A percentile compares a stretch with the other conserved stretches of the same genome.
phyloP scores from a whole-genome alignment of 1,140 invertebrate genomes.

The Battus philenor region DNA sequence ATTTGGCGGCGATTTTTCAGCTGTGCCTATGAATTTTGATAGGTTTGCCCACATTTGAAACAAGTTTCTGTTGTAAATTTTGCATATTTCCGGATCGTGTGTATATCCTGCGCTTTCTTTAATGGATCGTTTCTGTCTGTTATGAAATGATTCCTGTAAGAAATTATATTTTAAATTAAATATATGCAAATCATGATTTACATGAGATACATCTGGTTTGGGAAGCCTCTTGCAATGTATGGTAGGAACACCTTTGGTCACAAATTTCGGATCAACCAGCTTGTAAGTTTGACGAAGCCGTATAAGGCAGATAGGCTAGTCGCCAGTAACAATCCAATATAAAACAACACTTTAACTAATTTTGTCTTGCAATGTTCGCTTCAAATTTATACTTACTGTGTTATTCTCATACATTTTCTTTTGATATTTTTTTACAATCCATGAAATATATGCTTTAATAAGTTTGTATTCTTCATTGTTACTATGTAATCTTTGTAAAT shows the following conservation, averaged over 20 bases:
- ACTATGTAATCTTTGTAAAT: neutral
- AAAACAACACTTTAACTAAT: too few species aligned
- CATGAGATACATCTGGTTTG: too few species aligned
- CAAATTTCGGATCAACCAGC: too few species aligned
- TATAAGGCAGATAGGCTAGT: too few species aligned
- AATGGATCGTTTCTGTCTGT: constrained; percentile 1
- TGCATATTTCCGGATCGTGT: constrained; percentile 3
- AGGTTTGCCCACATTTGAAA: neutral
- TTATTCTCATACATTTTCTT: neutral
- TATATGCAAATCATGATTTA: too few species aligned
- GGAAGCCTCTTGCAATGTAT: too few species aligned
- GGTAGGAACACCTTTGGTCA: too few species aligned
- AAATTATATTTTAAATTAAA: too few species aligned
- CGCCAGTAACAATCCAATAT: too few species aligned
- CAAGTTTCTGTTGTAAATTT: constrained; percentile 2
- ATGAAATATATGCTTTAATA: neutral
- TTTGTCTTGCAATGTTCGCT: too few species aligned
- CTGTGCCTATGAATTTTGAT: neutral
- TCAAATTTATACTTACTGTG: neutral
- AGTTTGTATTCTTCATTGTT: constrained; percentile 3
- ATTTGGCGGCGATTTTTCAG: constrained; percentile 2
- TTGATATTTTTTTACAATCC: constrained; percentile 4
- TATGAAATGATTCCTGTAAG: too few species aligned
- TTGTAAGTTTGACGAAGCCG: too few species aligned
- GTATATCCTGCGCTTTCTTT: constrained; percentile 7